Evolutionary conservation across 2,888 invertebrate species (phyloP), one percentile per base, ranked within the genome.

Genomic region (Nomada fucata): DNA sequence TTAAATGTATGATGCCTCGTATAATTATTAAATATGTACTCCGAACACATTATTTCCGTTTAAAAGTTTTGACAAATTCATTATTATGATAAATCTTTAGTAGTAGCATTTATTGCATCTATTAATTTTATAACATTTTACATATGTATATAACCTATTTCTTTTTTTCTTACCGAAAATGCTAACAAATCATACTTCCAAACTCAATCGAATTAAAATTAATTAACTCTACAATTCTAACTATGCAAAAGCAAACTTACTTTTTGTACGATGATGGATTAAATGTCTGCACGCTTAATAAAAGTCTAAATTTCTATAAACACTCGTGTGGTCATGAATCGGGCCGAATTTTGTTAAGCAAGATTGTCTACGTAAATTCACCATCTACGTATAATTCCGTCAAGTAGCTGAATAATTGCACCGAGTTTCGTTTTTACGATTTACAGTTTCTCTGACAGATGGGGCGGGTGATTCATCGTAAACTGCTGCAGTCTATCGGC

Each of bases 331-430:
- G n/a, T 44, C 2, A 3, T 36, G n/a, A 65, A 67, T 68, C 47
- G 18, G 18, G 42, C 52, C 18, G 50, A 69, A 57, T 69, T 69
- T 7, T 63, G 47, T 47, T 57, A 52, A 7, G n/a, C 57, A 50
- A 67, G 63, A 36, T 26, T 65, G 71, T 74, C 72, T 57, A 76
- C 70, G 59, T 53, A 63, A 73, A 67, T 70, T 69, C 70, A 68
- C 72, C 74, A 65, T 64, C 81, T 79, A 86, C 85, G 82, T 86
- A 83, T 76, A 76, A 79, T 68, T 81, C 75, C n/a, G 26, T 23
- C 59, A 82, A 36, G 57, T 85, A 79, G 59, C 59, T 71, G 72
- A 73, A 80, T 86, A 85, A 87, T 85, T 78, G 70, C 60, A 42
- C 70, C 65, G 85, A 80, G 68, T 83, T 72, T 80, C 82, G 72